phyloP scores from a whole-genome alignment of 1,140 invertebrate species.

The Ips typographus region DNA sequence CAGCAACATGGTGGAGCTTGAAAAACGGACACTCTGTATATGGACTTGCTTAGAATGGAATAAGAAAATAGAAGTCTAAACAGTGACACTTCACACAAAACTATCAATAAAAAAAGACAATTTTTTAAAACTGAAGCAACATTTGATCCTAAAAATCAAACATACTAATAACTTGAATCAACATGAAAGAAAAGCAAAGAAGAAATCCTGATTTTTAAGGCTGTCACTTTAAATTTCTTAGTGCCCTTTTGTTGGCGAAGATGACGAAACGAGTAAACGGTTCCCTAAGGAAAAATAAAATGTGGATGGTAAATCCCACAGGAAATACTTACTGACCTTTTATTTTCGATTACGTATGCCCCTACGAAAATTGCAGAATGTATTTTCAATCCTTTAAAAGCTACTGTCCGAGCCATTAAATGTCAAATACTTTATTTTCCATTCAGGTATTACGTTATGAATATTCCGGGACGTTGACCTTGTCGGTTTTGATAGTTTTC shows the following conservation, averaged over 20 bases:
- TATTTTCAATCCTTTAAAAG: conserved; percentile 34
- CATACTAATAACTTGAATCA: too few relatives aligned
- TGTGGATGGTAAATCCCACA: conserved; percentile 31
- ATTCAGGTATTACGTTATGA: conserved; percentile 16
- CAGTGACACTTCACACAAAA: too few relatives aligned
- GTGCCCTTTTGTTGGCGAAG: conserved; percentile 21
- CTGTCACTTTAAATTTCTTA: conserved; percentile 40
- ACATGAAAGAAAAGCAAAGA: too few relatives aligned
- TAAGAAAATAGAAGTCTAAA: too few relatives aligned
- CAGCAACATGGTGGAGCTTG: too few relatives aligned
- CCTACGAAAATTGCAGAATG: conserved; percentile 29
- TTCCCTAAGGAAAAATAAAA: conserved; percentile 40
- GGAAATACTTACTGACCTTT: conserved; percentile 35
- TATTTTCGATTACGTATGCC: conserved; percentile 20
- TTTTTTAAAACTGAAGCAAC: too few relatives aligned
- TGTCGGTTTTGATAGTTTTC: neutral
- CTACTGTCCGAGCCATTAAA: conserved; percentile 24
- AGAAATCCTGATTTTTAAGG: conserved; percentile 32
- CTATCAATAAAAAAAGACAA: too few relatives aligned
- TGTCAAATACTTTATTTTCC: conserved; percentile 7
- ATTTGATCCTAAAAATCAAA: too few relatives aligned
- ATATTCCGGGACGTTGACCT: conserved; percentile 2
- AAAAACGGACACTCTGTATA: too few relatives aligned
- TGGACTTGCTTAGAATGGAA: too few relatives aligned
- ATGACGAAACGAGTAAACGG: conserved; percentile 33